These are phyloP conservation scores for Acrobasis consociella DNA, from an alignment of 2,888 invertebrate genomes.

Conservation along the genomic window DNA sequence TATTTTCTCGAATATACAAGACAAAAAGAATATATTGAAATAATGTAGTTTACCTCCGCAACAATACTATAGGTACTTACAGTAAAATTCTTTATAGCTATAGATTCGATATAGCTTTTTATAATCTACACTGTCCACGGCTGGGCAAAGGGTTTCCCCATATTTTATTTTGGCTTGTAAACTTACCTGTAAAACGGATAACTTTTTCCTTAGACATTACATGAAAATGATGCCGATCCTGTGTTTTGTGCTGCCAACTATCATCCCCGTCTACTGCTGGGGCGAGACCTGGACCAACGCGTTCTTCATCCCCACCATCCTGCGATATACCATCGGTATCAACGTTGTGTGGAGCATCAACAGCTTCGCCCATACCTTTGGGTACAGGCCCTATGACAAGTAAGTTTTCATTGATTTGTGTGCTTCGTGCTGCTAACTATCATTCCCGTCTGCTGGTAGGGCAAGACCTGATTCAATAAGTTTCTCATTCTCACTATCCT, in stretches of 20 bases:
- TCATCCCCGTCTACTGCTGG: slow-evolving; percentile 91
- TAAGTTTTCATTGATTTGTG: slow-evolving; percentile 53
- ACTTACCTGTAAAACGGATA: no score
- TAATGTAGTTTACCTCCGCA: no score
- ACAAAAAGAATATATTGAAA: no score
- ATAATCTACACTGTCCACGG: no score
- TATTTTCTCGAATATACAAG: no score
- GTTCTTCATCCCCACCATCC: slow-evolving; percentile 88
- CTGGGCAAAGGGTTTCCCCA: no score
- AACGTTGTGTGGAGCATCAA: slow-evolving; percentile 96
- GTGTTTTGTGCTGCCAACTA: slow-evolving; percentile 91
- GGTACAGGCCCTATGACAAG: slow-evolving; percentile 94
- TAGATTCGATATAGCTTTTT: no score
- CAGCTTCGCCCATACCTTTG: slow-evolving; percentile 95
- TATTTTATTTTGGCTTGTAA: no score
- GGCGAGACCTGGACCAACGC: slow-evolving; percentile 87
- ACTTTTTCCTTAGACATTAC: slow-evolving; percentile 84
- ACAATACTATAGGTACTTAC: no score
- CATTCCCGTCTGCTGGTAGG: not conserved
- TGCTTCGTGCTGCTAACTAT: not conserved
- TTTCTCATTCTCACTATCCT: no score
- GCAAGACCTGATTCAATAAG: no score
- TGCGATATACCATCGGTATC: slow-evolving; percentile 90
- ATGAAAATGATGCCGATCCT: slow-evolving; percentile 88
- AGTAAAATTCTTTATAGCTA: no score